These are phyloP conservation scores for Meghimatium bilineatum DNA, from an alignment of 2,888 invertebrate genomes.

Conservation along the genomic window DNA sequence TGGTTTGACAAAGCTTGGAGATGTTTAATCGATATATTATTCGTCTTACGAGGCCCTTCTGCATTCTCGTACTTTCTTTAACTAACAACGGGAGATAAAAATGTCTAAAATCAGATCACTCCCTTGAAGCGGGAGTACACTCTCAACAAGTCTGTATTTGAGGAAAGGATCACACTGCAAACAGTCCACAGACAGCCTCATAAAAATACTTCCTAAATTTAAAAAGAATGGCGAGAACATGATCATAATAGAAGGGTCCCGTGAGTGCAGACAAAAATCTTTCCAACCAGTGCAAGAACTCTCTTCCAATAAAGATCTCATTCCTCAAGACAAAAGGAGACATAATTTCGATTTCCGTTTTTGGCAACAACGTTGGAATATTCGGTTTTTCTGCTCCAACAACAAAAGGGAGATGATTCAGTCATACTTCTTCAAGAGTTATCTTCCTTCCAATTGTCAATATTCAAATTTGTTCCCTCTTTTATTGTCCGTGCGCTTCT, in stretches of 20 bases:
- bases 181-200: conserved; percentile 25
- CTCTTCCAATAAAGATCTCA: conserved; percentile 42
- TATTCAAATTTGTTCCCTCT: conserved; percentile 37
- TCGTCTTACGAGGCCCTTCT: conserved; percentile 5
- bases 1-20: conserved; percentile 13
- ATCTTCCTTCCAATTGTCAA: conserved; percentile 45
- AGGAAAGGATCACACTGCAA: conserved; percentile 30
- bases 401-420: conserved; percentile 50
- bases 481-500: background rate
- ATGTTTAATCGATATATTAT: conserved; percentile 31
- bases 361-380: conserved; percentile 44
- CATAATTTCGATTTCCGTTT: conserved; percentile 50
- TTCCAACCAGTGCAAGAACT: conserved; percentile 42
- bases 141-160: conserved; percentile 40
- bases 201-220: background rate
- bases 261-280: conserved; percentile 35
- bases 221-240: conserved; percentile 11
- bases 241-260: conserved; percentile 16
- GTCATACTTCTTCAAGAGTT: conserved; percentile 48
- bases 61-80: conserved; percentile 21
- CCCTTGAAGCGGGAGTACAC: conserved; percentile 14
- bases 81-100: conserved; percentile 15
- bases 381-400: conserved; percentile 33
- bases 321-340: conserved; percentile 46
- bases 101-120: conserved; percentile 26